Evolutionary conservation across 2,888 invertebrate species (phyloP).

Genomic region (Stenichneumon culpator): DNA sequence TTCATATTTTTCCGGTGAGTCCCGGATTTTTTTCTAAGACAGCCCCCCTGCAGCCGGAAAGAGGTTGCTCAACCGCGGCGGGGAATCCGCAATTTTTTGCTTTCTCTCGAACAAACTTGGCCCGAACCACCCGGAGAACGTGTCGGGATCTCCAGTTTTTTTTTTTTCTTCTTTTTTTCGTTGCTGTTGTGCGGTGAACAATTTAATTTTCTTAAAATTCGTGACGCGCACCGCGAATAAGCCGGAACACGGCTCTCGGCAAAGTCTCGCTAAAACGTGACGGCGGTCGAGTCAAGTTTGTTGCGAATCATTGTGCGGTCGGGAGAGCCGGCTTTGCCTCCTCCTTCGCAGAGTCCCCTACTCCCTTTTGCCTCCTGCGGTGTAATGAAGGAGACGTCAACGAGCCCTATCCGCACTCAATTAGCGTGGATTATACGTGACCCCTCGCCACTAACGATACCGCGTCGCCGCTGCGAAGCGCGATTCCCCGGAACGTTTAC

Average conservation of each 20-base stretch:
- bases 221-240: constrained; percentile 49
- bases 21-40: constrained; percentile 57
- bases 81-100: constrained; percentile 34
- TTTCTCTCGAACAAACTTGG: constrained; percentile 44
- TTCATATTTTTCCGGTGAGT: constrained; percentile 76
- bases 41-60: not conserved
- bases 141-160: constrained; percentile 19
- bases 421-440: constrained; percentile 81
- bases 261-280: constrained; percentile 62
- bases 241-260: constrained; percentile 18
- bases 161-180: constrained; percentile 16
- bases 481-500: constrained; percentile 23
- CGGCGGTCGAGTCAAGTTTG: constrained; percentile 65
- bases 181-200: constrained; percentile 54
- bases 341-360: constrained; percentile 45
- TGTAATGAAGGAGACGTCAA: constrained; percentile 83
- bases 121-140: constrained; percentile 42
- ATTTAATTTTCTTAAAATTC: constrained; percentile 63
- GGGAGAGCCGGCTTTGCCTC: constrained; percentile 44
- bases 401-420: constrained; percentile 84
- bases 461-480: constrained; percentile 3
- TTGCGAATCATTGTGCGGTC: constrained; percentile 71
- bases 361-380: constrained; percentile 71
- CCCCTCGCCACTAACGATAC: constrained; percentile 67
- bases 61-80: constrained; percentile 21